Evolutionary conservation across 2,113 vertebrate species (phyloP), one percentile per base, ranked within the genome.

Genomic region (Manacus vitellinus): DNA sequence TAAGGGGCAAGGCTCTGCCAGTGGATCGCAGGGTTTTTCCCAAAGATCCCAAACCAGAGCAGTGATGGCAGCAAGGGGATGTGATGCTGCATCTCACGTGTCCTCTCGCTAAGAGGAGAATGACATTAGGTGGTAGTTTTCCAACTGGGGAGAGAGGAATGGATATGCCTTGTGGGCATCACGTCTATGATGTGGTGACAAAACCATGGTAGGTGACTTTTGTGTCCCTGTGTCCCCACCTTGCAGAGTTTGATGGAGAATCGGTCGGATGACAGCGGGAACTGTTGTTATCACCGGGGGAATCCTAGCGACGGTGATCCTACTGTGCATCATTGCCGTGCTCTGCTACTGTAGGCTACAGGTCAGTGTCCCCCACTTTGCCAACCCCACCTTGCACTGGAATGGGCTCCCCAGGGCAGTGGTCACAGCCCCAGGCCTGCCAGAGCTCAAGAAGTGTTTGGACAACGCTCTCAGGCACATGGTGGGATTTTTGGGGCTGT

Each of bases 241-340:
- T 92, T 94, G 43, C 97, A 99, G 99, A 99, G 98, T 99, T 99
- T 99, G 98, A 99, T 99, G 99, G 99, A 99, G 99, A 99, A 97
- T 96, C 97, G 99, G 98, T 99, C 99, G 99, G 98, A 99, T 99
- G 99, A 99, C 99, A 99, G 99, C 99, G 96, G 99, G 99, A 99
- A 99, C 99, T 97, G 99, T 99, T 98, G 99, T 99, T 97, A 99
- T 99, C 98, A 99, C 99, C 46, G 99, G 99, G 97, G 99, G 99
- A 99, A 99, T 99, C 98, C 99, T 99, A 98, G 99, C 99, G 19
- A 99, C 99, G 19, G 99, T 99, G 97, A 99, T 99, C 98, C 99
- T 99, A 84, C 98, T 99, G 97, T 99, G 99, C 98, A 99, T 99
- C 98, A 99, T 99, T 59, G 99, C 99, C 2, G 99, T 99, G 97